These are phyloP conservation scores for Euglossa dilemma DNA, from an alignment of 1,140 invertebrate genomes.

Conservation along the genomic window DNA sequence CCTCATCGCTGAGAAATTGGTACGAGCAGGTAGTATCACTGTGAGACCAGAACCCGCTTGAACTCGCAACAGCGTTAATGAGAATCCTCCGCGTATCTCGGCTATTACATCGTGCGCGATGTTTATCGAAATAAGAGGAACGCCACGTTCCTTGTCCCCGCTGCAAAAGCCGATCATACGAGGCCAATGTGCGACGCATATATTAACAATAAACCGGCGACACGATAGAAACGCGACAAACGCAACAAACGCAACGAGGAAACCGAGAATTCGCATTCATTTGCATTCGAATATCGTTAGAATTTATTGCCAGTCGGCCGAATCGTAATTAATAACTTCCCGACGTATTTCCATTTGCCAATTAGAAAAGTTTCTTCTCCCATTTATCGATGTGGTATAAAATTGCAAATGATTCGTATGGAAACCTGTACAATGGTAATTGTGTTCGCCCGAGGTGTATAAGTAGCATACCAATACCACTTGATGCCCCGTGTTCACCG, in stretches of 20 bases:
- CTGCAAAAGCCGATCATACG: not conserved
- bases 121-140: slow-evolving; percentile 42
- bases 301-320: too few species aligned
- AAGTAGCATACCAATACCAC: not conserved
- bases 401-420: not conserved
- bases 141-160: slow-evolving; percentile 23
- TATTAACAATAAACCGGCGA: slow-evolving; percentile 4
- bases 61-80: slow-evolving; percentile 32
- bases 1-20: slow-evolving; percentile 42
- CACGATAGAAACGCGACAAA: too few species aligned
- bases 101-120: slow-evolving; percentile 36
- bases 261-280: not conserved
- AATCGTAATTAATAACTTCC: not conserved
- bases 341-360: not conserved
- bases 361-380: not conserved
- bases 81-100: slow-evolving; percentile 36
- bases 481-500: not conserved
- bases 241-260: not conserved
- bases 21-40: slow-evolving; percentile 23
- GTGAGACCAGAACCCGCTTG: slow-evolving; percentile 28
- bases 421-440: not conserved
- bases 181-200: slow-evolving; percentile 23
- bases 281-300: not conserved
- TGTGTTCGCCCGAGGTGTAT: not conserved
- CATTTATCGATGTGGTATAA: not conserved